Evolutionary conservation across 2,797 vertebrate species (phyloP), one percentile per base, ranked within the genome.

Genomic region (Mergus octosetaceus): DNA sequence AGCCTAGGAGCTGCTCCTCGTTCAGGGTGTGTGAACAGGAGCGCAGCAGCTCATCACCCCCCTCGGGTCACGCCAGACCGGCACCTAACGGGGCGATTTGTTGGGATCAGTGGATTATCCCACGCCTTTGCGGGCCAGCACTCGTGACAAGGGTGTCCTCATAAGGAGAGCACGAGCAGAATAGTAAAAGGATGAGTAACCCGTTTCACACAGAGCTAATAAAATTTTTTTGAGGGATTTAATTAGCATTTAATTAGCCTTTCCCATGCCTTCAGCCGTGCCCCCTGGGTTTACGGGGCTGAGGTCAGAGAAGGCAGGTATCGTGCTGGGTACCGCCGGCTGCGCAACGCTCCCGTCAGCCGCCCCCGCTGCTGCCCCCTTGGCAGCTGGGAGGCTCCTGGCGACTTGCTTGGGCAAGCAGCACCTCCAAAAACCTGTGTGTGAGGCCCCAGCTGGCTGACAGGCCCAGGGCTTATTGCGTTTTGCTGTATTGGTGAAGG

Each of bases 231-330:
- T 82, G 32, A 87, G 43, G 25, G 9, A 68, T 82, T 85, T 95
- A 92, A 85, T 54, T 70, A 77, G 24, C 9, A 7, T 73, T 96
- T 86, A 89, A 93, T 85, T 96, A 92, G 71, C 65, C 77, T 89
- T 94, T 91, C 93, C 64, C 95, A 94, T 61, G 60, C 60, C 62
- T 92, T 85, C 66, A 65, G 51, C 74, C 38, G 83, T 74, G 56
- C 34, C 38, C 11, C 47, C 28, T 39, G 82, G 53, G 73, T 95
- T 91, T 86, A 81, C 21, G 65, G 39, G 69, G 43, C 56, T 87
- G 66, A 87, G 51, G 38, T 45, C 39, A 75, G 58, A 0, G 4
- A 58, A 54, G 62, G 30, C 61, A 85, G 56, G 74, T 49, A 18
- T 22, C 0, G 2, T 3, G 3, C 28, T 24, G 6, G 15, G 1